phyloP scores from a whole-genome alignment of 2,113 vertebrate species.

The Hipposideros armiger region DNA sequence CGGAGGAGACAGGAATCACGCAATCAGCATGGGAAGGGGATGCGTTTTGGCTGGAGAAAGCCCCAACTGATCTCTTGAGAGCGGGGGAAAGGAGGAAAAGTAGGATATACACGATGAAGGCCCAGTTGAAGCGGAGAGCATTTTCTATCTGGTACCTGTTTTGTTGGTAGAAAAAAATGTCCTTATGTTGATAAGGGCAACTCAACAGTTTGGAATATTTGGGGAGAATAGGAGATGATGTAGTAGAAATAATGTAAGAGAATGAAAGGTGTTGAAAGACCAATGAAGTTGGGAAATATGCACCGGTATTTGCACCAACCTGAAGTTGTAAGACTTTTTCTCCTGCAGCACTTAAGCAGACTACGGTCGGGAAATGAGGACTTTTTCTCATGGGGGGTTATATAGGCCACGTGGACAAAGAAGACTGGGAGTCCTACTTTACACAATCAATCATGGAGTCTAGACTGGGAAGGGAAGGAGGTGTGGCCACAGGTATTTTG shows the following conservation, averaged over 20 bases:
- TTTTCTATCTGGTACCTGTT: background rate
- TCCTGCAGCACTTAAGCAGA: background rate
- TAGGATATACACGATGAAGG: background rate
- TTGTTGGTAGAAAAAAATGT: background rate
- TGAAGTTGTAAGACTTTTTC: background rate
- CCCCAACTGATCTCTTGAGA: background rate
- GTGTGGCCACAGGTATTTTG: background rate
- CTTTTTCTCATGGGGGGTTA: background rate
- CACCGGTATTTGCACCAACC: background rate
- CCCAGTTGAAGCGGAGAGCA: background rate
- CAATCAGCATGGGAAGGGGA: background rate
- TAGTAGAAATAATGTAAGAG: background rate
- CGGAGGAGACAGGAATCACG: background rate
- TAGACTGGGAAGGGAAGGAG: background rate
- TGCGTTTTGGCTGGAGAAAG: background rate
- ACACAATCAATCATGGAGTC: background rate
- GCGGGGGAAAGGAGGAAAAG: background rate
- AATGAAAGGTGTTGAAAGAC: background rate
- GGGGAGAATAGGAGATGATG: background rate
- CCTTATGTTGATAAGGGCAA: background rate
- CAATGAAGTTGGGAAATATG: background rate
- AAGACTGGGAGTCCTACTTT: background rate
- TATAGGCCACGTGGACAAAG: background rate
- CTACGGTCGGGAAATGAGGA: background rate
- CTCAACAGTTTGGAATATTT: background rate